Percentiles rank a stretch among this genome's conserved stretches.
Conservation (phyloP, 2,113 vertebrate genomes). For the Pan paniscus region DNA sequence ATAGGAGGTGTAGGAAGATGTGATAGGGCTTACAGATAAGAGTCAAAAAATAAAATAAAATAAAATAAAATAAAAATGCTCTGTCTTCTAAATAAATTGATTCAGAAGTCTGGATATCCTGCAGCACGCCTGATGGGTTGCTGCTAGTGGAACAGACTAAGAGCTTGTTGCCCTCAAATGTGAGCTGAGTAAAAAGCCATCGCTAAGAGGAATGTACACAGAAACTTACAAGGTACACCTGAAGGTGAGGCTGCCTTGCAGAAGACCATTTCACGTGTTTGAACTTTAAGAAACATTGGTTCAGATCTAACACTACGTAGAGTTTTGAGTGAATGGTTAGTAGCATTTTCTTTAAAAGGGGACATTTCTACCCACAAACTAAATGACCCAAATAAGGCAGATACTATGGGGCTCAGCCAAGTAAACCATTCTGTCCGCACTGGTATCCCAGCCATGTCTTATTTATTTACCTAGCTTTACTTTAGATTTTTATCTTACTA, state of each 20-base stretch:
- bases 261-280: not conserved
- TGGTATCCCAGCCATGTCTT: not conserved
- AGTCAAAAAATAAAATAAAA: too few relatives aligned
- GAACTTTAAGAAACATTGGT: not conserved
- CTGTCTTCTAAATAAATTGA: not conserved
- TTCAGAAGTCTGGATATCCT: not conserved
- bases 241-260: not conserved
- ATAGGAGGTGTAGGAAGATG: too few relatives aligned
- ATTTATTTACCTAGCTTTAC: not conserved
- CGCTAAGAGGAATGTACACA: not conserved
- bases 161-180: not conserved
- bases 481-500: not conserved
- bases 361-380: not conserved
- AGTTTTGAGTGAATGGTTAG: not conserved
- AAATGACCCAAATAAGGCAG: not conserved
- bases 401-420: not conserved
- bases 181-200: not conserved
- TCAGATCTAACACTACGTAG: not conserved
- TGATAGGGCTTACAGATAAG: not conserved
- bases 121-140: too few relatives aligned
- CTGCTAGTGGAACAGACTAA: not conserved
- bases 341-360: not conserved
- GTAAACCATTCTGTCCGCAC: not conserved
- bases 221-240: not conserved
- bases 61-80: not conserved